Conservation (phyloP, 2,113 vertebrate species). For the Salvelinus fontinalis region DNA sequence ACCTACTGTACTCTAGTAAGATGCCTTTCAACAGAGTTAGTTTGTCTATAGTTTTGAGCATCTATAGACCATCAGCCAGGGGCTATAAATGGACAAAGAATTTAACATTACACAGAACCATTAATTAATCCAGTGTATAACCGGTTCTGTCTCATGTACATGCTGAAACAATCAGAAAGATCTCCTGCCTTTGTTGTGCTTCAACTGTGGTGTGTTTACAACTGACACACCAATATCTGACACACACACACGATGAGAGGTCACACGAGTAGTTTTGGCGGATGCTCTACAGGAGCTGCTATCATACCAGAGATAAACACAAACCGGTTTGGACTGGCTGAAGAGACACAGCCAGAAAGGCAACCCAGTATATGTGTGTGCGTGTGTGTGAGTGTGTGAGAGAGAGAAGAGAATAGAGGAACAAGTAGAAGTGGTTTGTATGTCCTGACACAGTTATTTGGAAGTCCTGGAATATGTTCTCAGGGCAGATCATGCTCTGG, state of each 20-base stretch:
- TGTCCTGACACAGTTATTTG: slow-evolving; percentile 8
- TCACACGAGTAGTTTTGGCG: slow-evolving; percentile 7
- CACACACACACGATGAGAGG: background rate
- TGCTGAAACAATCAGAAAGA: too few species aligned
- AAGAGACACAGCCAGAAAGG: background rate
- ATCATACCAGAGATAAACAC: slow-evolving; percentile 9
- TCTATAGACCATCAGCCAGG: too few species aligned
- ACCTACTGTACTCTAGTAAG: too few species aligned
- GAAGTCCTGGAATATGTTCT: slow-evolving; percentile 5
- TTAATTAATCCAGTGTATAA: too few species aligned
- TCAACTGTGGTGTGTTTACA: background rate
- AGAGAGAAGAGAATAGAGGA: background rate
- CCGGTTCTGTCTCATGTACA: too few species aligned
- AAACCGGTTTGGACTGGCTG: slow-evolving; percentile 17
- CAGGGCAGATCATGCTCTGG: background rate
- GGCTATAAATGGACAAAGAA: too few species aligned
- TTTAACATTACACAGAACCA: too few species aligned
- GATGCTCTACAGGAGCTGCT: slow-evolving; percentile 3
- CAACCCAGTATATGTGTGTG: background rate
- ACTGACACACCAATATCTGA: background rate
- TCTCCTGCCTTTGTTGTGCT: background rate
- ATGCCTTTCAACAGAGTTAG: too few species aligned
- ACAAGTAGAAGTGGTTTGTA: background rate
- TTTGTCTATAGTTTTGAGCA: too few species aligned
- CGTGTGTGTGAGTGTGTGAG: background rate